These are phyloP conservation scores for Blera fallax DNA, from an alignment of 2,888 invertebrate species.

Conservation along the genomic window DNA sequence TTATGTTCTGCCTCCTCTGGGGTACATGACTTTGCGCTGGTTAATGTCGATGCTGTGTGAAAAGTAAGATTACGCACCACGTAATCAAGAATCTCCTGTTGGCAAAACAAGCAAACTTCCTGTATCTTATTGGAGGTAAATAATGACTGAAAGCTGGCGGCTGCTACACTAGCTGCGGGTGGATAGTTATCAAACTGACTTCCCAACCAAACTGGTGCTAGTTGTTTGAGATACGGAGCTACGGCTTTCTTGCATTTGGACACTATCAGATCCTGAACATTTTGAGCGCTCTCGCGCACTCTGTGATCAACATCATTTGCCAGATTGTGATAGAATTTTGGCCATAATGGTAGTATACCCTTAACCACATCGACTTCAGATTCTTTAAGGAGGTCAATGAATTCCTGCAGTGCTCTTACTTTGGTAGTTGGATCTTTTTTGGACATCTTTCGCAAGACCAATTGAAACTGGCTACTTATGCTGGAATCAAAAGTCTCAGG, in stretches of 20 bases:
- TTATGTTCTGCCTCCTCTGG: constrained; percentile 87
- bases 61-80: constrained; percentile 87
- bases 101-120: constrained; percentile 92
- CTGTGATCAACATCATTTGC: constrained; percentile 91
- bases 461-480: constrained; percentile 88
- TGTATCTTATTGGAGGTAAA: constrained; percentile 90
- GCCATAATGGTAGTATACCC: constrained; percentile 91
- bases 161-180: constrained; percentile 90
- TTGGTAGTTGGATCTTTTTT: constrained; percentile 96
- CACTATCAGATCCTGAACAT: constrained; percentile 88
- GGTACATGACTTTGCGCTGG: constrained; percentile 83
- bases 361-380: constrained; percentile 87
- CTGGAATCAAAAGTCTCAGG: constrained; percentile 86
- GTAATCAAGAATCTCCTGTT: constrained; percentile 89
- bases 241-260: constrained; percentile 87
- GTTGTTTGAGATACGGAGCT: constrained; percentile 89
- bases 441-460: constrained; percentile 92
- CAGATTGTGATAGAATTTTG: constrained; percentile 88
- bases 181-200: constrained; percentile 93
- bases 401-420: constrained; percentile 90
- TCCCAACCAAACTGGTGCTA: constrained; percentile 93
- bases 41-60: constrained; percentile 84
- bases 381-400: constrained; percentile 86
- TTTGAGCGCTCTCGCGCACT: constrained; percentile 90
- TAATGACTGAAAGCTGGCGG: constrained; percentile 86